Evolutionary conservation across 2,888 invertebrate genomes (phyloP).

Genomic region (Auanema sp.): DNA sequence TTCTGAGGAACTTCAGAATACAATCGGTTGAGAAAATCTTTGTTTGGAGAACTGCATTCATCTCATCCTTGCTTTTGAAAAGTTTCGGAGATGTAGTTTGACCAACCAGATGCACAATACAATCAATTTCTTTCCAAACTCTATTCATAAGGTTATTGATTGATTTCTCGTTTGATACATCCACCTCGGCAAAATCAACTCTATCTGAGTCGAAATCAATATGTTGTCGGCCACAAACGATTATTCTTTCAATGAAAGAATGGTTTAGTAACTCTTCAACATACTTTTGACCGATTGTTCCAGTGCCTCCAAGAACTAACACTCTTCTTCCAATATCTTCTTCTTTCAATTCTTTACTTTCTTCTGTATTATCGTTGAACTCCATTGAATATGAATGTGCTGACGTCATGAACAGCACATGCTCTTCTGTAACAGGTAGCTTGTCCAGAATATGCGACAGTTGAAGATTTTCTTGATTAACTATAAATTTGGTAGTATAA

Average conservation of each 20-base stretch:
- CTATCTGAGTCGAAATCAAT: not conserved
- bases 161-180: constrained; percentile 1
- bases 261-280: constrained; percentile 11
- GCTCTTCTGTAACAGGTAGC: not conserved
- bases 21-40: constrained; percentile 35
- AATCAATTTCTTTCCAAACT: not conserved
- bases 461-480: constrained; percentile 19
- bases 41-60: constrained; percentile 23
- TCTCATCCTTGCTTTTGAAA: constrained; percentile 26
- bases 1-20: constrained; percentile 25
- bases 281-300: constrained; percentile 20
- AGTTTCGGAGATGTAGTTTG: constrained; percentile 20
- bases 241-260: not conserved
- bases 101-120: constrained; percentile 37
- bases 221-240: constrained; percentile 12
- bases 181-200: constrained; percentile 5
- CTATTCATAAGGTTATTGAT: constrained; percentile 4
- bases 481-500: constrained; percentile 12
- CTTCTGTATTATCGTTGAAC: not conserved
- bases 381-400: not conserved
- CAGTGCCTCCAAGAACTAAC: constrained; percentile 21
- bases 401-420: too few relatives aligned
- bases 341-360: too few relatives aligned
- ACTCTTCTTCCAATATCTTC: constrained; percentile 10
- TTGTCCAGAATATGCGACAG: constrained; percentile 1